A percentile compares a stretch with the other conserved stretches of the same genome.
phyloP scores from a whole-genome alignment of 1,140 invertebrate genomes.

The Mycetomoellerius zeteki region DNA sequence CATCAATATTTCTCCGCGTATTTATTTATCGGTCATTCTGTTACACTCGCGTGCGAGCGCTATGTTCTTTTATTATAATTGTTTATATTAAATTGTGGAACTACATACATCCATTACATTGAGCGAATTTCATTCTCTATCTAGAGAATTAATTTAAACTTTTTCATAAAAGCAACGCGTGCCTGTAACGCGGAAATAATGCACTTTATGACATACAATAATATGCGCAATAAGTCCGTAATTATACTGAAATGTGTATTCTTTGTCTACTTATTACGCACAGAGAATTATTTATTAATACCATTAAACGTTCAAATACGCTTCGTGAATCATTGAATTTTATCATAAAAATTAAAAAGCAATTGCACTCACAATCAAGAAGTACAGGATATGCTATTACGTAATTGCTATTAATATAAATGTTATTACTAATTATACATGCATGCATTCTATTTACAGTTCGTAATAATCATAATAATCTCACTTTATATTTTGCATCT shows the following conservation, averaged over 20 bases:
- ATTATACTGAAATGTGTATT: background rate
- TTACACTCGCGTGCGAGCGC: too few species aligned
- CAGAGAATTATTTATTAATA: background rate
- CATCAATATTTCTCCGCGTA: background rate
- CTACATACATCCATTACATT: background rate
- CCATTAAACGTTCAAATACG: background rate
- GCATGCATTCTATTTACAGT: background rate
- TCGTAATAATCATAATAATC: background rate
- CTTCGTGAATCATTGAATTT: background rate
- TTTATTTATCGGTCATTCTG: background rate
- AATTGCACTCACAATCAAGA: too few species aligned
- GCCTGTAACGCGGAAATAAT: background rate
- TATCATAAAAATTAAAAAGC: background rate
- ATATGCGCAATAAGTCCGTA: background rate
- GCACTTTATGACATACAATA: constrained; percentile 6
- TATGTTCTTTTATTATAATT: background rate
- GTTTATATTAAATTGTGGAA: background rate
- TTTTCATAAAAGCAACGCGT: background rate
- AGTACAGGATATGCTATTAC: background rate
- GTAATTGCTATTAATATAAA: constrained; percentile 2
- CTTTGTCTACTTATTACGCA: background rate
- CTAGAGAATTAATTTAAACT: constrained; percentile 19
- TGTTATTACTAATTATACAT: background rate
- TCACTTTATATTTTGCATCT: background rate
- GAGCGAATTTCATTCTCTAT: background rate